phyloP scores from a whole-genome alignment of 1,140 invertebrate genomes.

The Physella acuta region DNA sequence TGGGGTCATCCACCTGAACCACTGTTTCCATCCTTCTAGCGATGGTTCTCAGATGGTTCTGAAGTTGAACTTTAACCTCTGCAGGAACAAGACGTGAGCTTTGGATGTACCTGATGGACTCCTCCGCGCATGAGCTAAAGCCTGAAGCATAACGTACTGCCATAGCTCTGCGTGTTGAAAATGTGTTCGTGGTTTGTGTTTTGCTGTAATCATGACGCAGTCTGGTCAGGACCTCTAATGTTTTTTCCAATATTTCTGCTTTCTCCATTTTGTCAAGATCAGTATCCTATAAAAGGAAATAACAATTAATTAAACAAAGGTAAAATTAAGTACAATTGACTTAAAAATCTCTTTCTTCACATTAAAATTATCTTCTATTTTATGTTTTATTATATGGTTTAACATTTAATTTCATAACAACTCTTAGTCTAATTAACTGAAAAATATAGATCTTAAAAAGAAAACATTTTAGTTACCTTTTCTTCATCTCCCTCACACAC shows the following conservation, averaged over 20 bases:
- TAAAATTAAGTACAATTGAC: too few species aligned
- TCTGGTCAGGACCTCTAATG: slow-evolving; percentile 22
- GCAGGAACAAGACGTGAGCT: slow-evolving; percentile 21
- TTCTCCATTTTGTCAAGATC: slow-evolving; percentile 30
- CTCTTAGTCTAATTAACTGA: too few species aligned
- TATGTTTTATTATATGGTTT: too few species aligned
- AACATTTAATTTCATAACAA: too few species aligned
- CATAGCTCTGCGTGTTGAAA: slow-evolving; percentile 17
- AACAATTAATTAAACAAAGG: too few species aligned
- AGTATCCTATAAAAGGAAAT: slow-evolving; percentile 24
- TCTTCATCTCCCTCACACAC: slow-evolving; percentile 24
- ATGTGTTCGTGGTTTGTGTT: not conserved
- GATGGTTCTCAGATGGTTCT: slow-evolving; percentile 20
- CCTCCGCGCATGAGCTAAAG: slow-evolving; percentile 23
- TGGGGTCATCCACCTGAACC: not conserved
- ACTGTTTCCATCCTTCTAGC: slow-evolving; percentile 11
- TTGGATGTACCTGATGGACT: slow-evolving; percentile 26
- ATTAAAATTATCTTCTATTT: too few species aligned
- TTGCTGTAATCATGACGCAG: slow-evolving; percentile 1
- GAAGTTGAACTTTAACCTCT: slow-evolving; percentile 22
- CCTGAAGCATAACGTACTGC: slow-evolving; percentile 23
- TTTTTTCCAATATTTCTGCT: slow-evolving; percentile 28
- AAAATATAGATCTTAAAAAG: too few species aligned
- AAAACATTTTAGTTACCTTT: slow-evolving; percentile 16
- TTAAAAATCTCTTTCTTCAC: too few species aligned